These are phyloP conservation scores for Galerucella nymphaeae DNA, from an alignment of 2,888 invertebrate species.

Conservation along the genomic window DNA sequence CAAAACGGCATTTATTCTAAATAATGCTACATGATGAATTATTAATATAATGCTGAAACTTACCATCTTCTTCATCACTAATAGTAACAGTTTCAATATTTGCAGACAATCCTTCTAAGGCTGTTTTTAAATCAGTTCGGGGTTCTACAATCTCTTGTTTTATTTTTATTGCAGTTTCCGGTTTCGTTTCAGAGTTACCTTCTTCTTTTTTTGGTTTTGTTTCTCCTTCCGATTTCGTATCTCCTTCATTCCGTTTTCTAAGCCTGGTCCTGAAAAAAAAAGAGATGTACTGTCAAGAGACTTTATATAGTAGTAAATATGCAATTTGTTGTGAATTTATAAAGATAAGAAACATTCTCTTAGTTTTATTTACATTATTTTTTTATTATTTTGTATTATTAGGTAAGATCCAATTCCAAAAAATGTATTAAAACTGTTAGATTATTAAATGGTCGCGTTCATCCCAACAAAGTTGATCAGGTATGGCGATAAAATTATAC, in stretches of 20 bases:
- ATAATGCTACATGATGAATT: too few species aligned
- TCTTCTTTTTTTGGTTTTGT: constrained; percentile 50
- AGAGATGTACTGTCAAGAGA: not conserved
- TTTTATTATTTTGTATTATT: too few species aligned
- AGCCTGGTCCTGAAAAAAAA: constrained; percentile 46
- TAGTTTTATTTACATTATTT: too few species aligned
- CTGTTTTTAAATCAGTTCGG: constrained; percentile 39
- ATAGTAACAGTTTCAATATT: constrained; percentile 69
- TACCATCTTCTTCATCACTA: constrained; percentile 73
- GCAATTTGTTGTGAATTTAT: too few species aligned
- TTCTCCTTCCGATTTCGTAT: constrained; percentile 32
- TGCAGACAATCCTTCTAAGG: constrained; percentile 46
- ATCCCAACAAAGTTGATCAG: too few species aligned
- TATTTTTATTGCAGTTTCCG: constrained; percentile 58
- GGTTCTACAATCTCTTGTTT: constrained; percentile 42
- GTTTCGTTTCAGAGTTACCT: constrained; percentile 51
- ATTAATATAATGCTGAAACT: constrained; percentile 28
- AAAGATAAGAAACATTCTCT: too few species aligned
- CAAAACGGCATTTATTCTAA: too few species aligned
- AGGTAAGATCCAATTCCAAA: too few species aligned
- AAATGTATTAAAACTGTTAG: too few species aligned
- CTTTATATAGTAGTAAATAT: too few species aligned
- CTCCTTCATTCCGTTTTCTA: constrained; percentile 44
- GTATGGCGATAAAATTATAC: too few species aligned
- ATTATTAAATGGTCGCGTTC: too few species aligned